These are phyloP conservation scores for Aselliscus stoliczkanus DNA, from an alignment of 2,797 vertebrate species.

Conservation along the genomic window DNA sequence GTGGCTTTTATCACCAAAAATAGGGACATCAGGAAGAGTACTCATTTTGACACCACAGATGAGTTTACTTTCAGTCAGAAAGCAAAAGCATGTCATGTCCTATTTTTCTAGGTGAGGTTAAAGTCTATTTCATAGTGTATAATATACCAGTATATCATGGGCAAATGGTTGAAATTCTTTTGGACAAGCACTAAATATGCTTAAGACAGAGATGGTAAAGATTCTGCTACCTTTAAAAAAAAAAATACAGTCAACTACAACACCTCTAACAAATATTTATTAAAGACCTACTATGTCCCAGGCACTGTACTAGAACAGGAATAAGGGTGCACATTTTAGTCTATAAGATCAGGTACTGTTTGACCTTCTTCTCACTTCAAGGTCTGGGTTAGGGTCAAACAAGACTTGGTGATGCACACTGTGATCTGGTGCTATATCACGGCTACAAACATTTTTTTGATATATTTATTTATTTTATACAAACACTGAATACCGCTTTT, in stretches of 20 bases:
- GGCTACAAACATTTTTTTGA: not conserved
- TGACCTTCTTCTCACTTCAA: not conserved
- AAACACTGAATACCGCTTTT: slow-evolving; percentile 28
- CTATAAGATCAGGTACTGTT: not conserved
- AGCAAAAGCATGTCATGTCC: not conserved
- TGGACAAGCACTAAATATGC: not conserved
- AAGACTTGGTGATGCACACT: not conserved
- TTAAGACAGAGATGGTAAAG: slow-evolving; percentile 14
- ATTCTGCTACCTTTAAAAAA: not conserved
- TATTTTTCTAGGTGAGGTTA: not conserved
- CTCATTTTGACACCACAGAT: not conserved
- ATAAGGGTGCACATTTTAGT: not conserved
- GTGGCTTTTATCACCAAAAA: not conserved
- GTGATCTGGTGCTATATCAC: not conserved
- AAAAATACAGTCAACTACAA: not conserved
- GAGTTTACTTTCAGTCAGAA: slow-evolving; percentile 14
- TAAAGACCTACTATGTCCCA: not conserved
- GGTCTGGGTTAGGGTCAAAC: not conserved
- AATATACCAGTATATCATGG: not conserved
- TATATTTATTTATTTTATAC: too few species aligned
- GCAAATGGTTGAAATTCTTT: slow-evolving; percentile 6
- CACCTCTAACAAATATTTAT: not conserved
- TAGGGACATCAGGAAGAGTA: not conserved
- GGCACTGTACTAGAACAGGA: not conserved
- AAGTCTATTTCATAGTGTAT: not conserved